Conservation (phyloP, 1,140 invertebrate genomes). For the Trichogramma pretiosum region DNA sequence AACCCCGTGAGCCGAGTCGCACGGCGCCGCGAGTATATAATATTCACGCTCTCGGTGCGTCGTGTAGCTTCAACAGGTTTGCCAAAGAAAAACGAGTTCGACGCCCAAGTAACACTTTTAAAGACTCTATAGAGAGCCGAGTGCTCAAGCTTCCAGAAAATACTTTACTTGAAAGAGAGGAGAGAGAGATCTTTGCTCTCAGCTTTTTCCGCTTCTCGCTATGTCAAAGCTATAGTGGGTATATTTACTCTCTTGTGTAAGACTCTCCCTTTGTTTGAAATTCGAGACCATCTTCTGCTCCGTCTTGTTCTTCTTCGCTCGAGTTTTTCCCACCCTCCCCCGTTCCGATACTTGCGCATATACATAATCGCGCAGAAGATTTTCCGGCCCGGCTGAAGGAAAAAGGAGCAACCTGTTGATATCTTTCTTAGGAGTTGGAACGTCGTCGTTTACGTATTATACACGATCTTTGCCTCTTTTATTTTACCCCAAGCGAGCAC, state of each 20-base stretch:
- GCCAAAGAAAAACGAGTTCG: slow-evolving; percentile 7
- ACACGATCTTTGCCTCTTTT: no score
- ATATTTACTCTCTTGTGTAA: no score
- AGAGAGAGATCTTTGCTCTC: slow-evolving; percentile 28
- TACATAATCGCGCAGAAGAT: slow-evolving; percentile 30
- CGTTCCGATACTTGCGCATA: neutral
- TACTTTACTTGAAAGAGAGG: neutral
- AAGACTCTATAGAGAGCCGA: slow-evolving; percentile 17
- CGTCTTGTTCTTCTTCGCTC: slow-evolving; percentile 13
- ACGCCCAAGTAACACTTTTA: neutral
- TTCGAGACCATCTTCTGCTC: slow-evolving; percentile 1
- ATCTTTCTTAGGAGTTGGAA: slow-evolving; percentile 22
- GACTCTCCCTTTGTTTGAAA: no score
- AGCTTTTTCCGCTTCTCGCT: no score
- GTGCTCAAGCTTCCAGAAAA: slow-evolving; percentile 12
- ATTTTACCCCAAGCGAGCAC: no score
- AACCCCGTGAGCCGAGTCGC: no score
- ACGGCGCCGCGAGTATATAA: no score
- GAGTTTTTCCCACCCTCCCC: no score
- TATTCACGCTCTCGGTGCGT: no score
- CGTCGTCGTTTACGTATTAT: no score
- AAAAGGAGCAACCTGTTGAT: slow-evolving; percentile 23
- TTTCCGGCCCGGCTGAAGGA: slow-evolving; percentile 30
- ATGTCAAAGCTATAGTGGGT: no score
- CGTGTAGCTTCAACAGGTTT: slow-evolving; percentile 41